Evolutionary conservation across 2,113 vertebrate species (phyloP), one percentile per base, ranked within the genome.

Genomic region (Cephalopterus ornatus): DNA sequence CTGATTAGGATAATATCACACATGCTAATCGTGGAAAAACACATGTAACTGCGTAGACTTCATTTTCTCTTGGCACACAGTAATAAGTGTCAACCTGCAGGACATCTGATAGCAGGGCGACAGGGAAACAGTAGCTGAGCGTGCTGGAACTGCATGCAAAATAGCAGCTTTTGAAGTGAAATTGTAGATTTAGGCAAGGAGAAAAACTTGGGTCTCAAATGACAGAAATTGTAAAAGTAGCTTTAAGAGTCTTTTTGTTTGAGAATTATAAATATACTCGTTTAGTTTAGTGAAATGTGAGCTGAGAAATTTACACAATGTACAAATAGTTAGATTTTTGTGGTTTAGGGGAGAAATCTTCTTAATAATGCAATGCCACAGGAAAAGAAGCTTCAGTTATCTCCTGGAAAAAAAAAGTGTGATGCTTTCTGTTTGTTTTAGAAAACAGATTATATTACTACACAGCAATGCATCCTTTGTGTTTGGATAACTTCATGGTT

Each of bases 21-120:
- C 27, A 26, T 44, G 56, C 76, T 58, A 65, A 59, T 55, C 4
- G 3, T 2, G 0, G 33, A 92, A 81, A 94, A 85, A 39, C 21
- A 16, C 26, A 19, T 62, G 73, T 89, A 95, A 88, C 93, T 96
- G 49, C 83, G 83, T 85, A 97, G 93, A 92, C 92, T 97, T 97
- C 88, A 90, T 97, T 92, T 97, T 96, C 52, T 78, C 73, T 74
- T 93, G 80, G 55, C 33, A 59, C 58, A 6, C 0, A 9, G 80
- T 70, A 83, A 96, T 92, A 96, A 65, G 76, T 72, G 49, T 68
- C 89, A 97, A 79, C 47, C 86, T 91, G 73, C 56, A 88, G 85
- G 93, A 95, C 74, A 76, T 72, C 89, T 91, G 78, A 89, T 91
- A 88, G 92, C 81, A 94, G 30, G 63, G 32, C 0, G 8, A 89